Evolutionary conservation across 1,140 invertebrate species (phyloP), one percentile per base, ranked within the genome.

Genomic region (Ceratina calcarata): DNA sequence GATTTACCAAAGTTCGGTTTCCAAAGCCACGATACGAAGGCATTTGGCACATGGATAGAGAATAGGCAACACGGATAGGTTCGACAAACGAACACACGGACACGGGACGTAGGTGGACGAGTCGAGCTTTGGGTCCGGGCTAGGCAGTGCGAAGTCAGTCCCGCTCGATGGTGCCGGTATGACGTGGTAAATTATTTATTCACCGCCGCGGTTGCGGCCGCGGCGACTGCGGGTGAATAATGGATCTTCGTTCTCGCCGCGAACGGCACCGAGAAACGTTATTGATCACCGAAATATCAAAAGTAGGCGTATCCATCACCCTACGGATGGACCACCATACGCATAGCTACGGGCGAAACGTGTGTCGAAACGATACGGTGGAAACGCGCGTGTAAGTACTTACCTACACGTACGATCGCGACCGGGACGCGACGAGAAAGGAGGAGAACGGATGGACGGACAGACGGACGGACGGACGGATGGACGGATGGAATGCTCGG

Each of bases 221-320:
- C 37, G 83, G 85, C 83, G 87, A 88, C 87, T 85, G 85, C 78
- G 81, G 55, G 82, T 89, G 89, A 90, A 88, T 90, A 89, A 90
- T 90, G 87, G 68, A 80, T 87, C 77, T 86, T 82, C 81, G 86
- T 89, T 86, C 37, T 45, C 80, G 80, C 78, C 77, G 83, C 84
- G 86, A 89, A 88, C 79, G 84, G 86, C 87, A 87, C 82, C 81
- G 83, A 80, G 82, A 71, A 85, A 78, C 80, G 87, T 90, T 90
- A 90, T 90, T 90, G 89, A 90, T 90, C 89, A 90, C 88, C 88
- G 83, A 89, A 89, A 89, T 89, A 90, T 89, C 88, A 89, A 90
- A 87, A 88, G 89, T 89, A 86, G 87, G 89, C 88, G 88, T 89
- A 89, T 90, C 88, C 88, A 90, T 89, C 89, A 90, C 79, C 77